Evolutionary conservation across 1,140 invertebrate genomes (phyloP).

Genomic region (Nasonia longicornis): DNA sequence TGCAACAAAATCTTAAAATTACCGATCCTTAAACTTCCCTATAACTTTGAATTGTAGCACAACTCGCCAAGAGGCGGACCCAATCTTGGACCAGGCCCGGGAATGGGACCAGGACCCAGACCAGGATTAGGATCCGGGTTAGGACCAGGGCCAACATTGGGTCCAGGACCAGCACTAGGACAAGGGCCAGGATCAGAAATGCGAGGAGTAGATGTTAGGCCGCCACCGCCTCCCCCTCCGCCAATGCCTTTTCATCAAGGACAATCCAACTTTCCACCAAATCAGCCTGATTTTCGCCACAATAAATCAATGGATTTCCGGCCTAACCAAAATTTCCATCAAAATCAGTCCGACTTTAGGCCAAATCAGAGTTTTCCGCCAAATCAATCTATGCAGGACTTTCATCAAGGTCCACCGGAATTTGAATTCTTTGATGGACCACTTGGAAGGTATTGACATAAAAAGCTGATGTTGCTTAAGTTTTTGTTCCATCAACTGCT

Average conservation of each 20-base stretch:
- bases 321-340: constrained; percentile 55
- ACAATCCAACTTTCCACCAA: constrained; percentile 57
- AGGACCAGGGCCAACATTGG: not conserved
- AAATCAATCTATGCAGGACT: constrained; percentile 52
- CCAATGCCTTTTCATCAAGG: constrained; percentile 55
- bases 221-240: constrained; percentile 55
- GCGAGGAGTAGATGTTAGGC: constrained; percentile 38
- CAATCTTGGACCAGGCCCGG: not conserved
- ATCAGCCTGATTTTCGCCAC: constrained; percentile 54
- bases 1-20: not conserved
- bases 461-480: not conserved
- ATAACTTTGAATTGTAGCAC: not conserved
- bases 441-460: constrained; percentile 47
- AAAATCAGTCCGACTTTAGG: constrained; percentile 52
- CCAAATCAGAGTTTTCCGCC: constrained; percentile 53
- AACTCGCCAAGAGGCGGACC: constrained; percentile 19
- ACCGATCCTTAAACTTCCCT: not conserved
- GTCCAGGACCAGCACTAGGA: not conserved
- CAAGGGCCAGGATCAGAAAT: constrained; percentile 24
- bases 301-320: constrained; percentile 57
- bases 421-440: constrained; percentile 56
- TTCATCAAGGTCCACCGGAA: constrained; percentile 53
- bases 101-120: not conserved
- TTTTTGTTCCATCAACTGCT: not conserved
- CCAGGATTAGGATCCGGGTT: not conserved